Evolutionary conservation across 1,140 invertebrate genomes (phyloP).

Genomic region (Caenorhabditis remanei): DNA sequence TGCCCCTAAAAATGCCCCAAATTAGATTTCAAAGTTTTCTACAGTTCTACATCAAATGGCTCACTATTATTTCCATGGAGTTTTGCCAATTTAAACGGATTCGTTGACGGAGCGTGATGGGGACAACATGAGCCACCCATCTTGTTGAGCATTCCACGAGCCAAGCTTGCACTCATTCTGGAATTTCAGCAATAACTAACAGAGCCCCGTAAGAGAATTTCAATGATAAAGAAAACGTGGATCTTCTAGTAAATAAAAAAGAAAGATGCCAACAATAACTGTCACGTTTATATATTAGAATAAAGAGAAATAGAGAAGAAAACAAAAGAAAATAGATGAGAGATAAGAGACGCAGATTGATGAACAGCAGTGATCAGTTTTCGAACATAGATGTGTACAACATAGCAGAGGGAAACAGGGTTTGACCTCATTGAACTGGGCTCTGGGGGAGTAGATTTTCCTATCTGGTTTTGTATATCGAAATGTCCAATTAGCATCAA

Average conservation of each 20-base stretch:
- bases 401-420: not conserved
- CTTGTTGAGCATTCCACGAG: conserved; percentile 37
- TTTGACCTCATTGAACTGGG: not conserved
- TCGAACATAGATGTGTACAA: conserved; percentile 40
- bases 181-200: not conserved
- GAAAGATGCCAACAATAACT: conserved; percentile 8
- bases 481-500: not conserved
- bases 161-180: conserved; percentile 18
- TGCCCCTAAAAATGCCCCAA: too few relatives aligned
- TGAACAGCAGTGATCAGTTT: conserved; percentile 49
- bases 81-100: conserved; percentile 45
- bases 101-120: conserved; percentile 31
- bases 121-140: conserved; percentile 37
- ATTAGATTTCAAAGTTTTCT: too few relatives aligned
- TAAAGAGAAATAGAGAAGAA: conserved; percentile 43
- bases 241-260: not conserved
- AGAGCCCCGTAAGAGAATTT: not conserved
- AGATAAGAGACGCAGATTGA: conserved; percentile 32
- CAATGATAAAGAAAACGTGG: not conserved
- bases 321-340: not conserved
- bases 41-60: not conserved
- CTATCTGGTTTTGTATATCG: not conserved
- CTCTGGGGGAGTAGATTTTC: not conserved
- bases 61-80: conserved; percentile 34
- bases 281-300: conserved; percentile 18